phyloP scores from a whole-genome alignment of 2,113 vertebrate genomes.

The Procavia capensis region DNA sequence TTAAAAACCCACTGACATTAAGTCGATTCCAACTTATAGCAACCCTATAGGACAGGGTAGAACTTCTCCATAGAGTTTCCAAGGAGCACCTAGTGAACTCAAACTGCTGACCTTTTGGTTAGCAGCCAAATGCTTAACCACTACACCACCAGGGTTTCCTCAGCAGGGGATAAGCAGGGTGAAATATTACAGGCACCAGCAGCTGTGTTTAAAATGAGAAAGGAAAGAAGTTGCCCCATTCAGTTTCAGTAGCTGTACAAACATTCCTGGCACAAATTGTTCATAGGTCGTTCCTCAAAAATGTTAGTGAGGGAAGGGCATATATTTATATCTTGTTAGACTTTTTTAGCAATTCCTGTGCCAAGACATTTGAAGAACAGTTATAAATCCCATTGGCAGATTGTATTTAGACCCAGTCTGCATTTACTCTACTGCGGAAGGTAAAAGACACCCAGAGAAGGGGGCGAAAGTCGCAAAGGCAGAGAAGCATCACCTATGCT shows the following conservation, averaged over 20 bases:
- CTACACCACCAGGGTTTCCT: too few relatives aligned
- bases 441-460: background rate
- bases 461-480: background rate
- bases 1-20: too few relatives aligned
- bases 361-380: slow-evolving; percentile 44
- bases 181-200: slow-evolving; percentile 36
- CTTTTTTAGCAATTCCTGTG: slow-evolving; percentile 67
- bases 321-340: slow-evolving; percentile 61
- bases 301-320: slow-evolving; percentile 44
- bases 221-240: slow-evolving; percentile 40
- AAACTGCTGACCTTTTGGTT: too few relatives aligned
- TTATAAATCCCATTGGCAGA: slow-evolving; percentile 61
- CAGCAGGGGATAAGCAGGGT: slow-evolving; percentile 13
- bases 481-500: background rate
- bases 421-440: background rate
- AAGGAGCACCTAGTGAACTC: too few relatives aligned
- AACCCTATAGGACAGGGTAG: too few relatives aligned
- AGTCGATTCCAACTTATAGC: too few relatives aligned
- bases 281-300: slow-evolving; percentile 46
- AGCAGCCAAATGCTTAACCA: too few relatives aligned
- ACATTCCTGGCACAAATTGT: slow-evolving; percentile 38
- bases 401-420: background rate
- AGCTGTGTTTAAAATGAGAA: slow-evolving; percentile 51
- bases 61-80: too few relatives aligned
- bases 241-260: slow-evolving; percentile 44